Conservation (phyloP, 1,140 invertebrate species). For the Drosophila prosaltans region DNA sequence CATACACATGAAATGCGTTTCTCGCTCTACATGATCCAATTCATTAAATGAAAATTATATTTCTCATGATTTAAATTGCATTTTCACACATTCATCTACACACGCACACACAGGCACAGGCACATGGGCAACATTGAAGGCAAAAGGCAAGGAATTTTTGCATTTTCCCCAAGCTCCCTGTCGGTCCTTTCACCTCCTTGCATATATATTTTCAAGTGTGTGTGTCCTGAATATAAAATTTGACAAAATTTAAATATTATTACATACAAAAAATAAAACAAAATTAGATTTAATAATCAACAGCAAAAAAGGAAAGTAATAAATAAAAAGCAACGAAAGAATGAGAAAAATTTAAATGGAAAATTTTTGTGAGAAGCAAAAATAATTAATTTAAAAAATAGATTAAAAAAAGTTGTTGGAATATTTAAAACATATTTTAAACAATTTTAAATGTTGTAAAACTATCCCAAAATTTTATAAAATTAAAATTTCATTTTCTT, state of each 20-base stretch:
- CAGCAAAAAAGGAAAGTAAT: neutral
- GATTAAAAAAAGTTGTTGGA: too few species aligned
- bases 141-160: conserved; percentile 2
- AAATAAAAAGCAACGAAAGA: neutral
- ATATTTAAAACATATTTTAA: too few species aligned
- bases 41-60: conserved; percentile 79
- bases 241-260: conserved; percentile 7
- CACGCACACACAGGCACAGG: too few species aligned
- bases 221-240: neutral
- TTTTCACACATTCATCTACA: conserved; percentile 36
- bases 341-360: neutral
- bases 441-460: too few species aligned
- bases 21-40: conserved; percentile 60
- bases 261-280: neutral
- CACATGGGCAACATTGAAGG: conserved; percentile 19
- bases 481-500: too few species aligned
- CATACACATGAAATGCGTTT: conserved; percentile 29
- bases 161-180: neutral
- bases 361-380: neutral
- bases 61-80: conserved; percentile 75
- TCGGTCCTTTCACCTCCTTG: neutral
- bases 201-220: neutral
- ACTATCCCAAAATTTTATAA: too few species aligned
- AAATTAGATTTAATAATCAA: neutral
- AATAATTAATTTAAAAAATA: too few species aligned